Base-by-base conservation (phyloP, 2,797 vertebrate species). In the Rhodeus uyekii region DNA sequence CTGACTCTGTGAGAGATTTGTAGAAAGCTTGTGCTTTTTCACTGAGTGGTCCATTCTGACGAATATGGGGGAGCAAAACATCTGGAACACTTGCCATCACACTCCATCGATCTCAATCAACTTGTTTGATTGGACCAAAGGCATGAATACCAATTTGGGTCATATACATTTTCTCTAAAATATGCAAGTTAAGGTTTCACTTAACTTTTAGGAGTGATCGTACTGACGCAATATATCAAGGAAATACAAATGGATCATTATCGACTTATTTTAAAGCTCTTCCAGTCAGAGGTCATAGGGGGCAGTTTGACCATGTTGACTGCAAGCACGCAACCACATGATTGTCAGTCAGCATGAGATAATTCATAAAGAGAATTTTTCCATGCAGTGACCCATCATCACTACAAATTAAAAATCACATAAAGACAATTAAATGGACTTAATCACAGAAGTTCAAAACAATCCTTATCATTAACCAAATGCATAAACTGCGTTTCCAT, bases 311-410 rank as follows among this genome's bases (percentile, higher is more conserved):
- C 76, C 68, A 64, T 44, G 76, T 75, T 42, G 22, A 2, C 81
- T 63, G 69, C 50, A 85, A 77, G 82, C 79, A 90, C 64, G 36
- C 14, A 82, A 72, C 69, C 53, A 61, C 87, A 82, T 89, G 93
- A 94, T 94, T 94, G 93, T 94, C 93, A 89, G 83, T 38, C 89
- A 88, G 87, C 91, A 76, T 69, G 18, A 80, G 29, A 73, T 29
- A 76, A 36, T 68, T 48, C 60, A 39, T 68, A 69, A 18, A 24
- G 69, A 82, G 24, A 53, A 81, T 42, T 58, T 69, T 76, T 71
- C n/a, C 64, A 4, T 77, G 48, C 42, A 55, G 32, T 83, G 64
- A 76, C 72, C 42, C 29, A 44, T 22, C 0, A 27, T 81, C 67
- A 60, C 29, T 73, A 74, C 64, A 83, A 73, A 83, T 67, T 82